Conservation (phyloP, 2,797 vertebrate species). For the Novumbra hubbsi region DNA sequence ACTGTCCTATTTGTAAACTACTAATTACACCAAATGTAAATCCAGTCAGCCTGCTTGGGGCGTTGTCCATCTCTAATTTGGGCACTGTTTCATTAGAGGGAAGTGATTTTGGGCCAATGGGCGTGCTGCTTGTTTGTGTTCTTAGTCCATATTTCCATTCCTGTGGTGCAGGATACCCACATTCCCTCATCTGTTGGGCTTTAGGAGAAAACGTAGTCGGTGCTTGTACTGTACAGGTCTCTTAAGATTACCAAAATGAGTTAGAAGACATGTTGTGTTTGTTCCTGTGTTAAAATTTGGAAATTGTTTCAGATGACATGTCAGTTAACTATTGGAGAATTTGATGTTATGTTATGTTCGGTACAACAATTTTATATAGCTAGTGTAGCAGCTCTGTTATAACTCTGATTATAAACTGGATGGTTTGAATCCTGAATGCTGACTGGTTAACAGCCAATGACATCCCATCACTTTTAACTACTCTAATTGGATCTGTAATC, state of each 20-base stretch:
- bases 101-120: conserved; percentile 47
- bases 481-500: no score
- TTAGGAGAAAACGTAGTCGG: background rate
- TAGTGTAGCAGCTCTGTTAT: no score
- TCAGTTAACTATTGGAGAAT: no score
- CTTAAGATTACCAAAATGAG: background rate
- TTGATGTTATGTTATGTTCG: no score
- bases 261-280: no score
- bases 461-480: no score
- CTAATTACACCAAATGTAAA: conserved; percentile 76
- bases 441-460: no score
- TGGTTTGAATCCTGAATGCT: no score
- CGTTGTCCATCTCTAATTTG: conserved; percentile 67
- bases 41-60: conserved; percentile 42
- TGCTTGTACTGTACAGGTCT: background rate
- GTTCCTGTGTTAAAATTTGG: no score
- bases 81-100: conserved; percentile 36
- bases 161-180: background rate
- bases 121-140: background rate
- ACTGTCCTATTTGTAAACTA: conserved; percentile 68
- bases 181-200: background rate
- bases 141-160: background rate
- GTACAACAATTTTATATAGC: no score
- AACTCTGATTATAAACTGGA: no score
- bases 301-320: no score